phyloP scores from a whole-genome alignment of 2,113 vertebrate genomes.

The Epinephelus cyanopodus region DNA sequence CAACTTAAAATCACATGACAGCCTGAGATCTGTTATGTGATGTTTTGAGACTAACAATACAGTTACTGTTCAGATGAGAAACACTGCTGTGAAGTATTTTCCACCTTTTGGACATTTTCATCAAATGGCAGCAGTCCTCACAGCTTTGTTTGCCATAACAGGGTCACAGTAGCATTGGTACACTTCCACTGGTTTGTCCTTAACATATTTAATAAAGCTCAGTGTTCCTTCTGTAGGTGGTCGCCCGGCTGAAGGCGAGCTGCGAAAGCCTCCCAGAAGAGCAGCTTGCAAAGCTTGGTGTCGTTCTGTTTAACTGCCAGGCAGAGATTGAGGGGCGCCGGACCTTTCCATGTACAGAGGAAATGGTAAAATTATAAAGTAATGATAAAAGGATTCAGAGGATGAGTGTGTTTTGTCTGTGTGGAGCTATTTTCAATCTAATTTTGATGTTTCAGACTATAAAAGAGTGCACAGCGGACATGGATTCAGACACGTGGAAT shows the following conservation, averaged over 20 bases:
- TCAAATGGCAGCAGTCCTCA: neutral
- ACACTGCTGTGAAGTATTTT: neutral
- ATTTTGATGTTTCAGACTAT: constrained; percentile 75
- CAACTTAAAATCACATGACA: neutral
- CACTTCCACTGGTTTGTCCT: neutral
- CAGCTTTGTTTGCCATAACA: neutral
- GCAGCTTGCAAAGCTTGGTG: constrained; percentile 85
- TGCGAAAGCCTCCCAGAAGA: constrained; percentile 84
- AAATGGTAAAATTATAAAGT: constrained; percentile 74
- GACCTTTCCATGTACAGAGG: constrained; percentile 79
- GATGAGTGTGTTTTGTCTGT: neutral
- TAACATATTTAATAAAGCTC: neutral
- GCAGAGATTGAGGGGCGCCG: constrained; percentile 78
- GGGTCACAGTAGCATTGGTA: neutral
- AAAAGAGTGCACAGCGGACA: constrained; percentile 84
- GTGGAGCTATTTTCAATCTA: neutral
- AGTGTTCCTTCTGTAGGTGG: constrained; percentile 72
- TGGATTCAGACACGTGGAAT: constrained; percentile 89
- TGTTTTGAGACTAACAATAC: neutral
- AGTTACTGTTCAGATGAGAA: neutral
- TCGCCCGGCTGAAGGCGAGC: constrained; percentile 73
- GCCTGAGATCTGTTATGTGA: neutral
- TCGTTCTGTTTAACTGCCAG: constrained; percentile 85
- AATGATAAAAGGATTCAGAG: neutral
- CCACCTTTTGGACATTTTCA: neutral